phyloP scores from a whole-genome alignment of 2,888 invertebrate species.

The Chymomyza amoena region DNA sequence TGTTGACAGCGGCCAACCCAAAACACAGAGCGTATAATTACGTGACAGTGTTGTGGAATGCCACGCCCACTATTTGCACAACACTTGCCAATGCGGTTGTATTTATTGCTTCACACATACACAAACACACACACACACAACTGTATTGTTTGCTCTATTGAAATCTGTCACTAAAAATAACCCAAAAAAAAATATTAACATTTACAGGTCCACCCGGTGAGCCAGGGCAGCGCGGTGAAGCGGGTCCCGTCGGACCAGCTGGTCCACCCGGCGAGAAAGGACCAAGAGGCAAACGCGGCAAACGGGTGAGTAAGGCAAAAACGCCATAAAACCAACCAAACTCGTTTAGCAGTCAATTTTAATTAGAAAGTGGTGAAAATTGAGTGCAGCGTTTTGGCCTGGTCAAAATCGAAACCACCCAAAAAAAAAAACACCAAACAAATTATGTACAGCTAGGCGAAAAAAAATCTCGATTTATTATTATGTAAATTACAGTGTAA shows the following conservation, averaged over 20 bases:
- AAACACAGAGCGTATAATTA: conserved; percentile 44
- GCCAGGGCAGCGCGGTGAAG: conserved; percentile 75
- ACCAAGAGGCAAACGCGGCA: conserved; percentile 93
- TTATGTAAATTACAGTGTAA: conserved; percentile 64
- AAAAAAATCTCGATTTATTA: conserved; percentile 39
- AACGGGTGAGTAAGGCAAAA: conserved; percentile 86
- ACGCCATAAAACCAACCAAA: conserved; percentile 16
- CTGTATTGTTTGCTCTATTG: conserved; percentile 39
- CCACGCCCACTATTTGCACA: conserved; percentile 48
- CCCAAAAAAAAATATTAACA: conserved; percentile 52
- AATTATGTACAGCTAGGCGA: background rate
- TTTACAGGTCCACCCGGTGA: conserved; percentile 75
- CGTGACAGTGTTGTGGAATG: conserved; percentile 30
- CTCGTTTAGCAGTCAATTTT: conserved; percentile 48
- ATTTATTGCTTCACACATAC: background rate
- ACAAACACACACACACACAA: background rate
- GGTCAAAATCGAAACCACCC: background rate
- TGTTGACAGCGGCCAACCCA: conserved; percentile 32
- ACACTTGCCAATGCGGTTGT: conserved; percentile 35
- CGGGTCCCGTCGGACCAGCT: conserved; percentile 86
- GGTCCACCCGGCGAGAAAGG: conserved; percentile 94
- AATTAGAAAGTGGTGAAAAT: conserved; percentile 47
- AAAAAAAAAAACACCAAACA: background rate
- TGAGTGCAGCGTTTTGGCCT: conserved; percentile 8
- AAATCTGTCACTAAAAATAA: conserved; percentile 51